Base-by-base conservation (phyloP, 2,888 invertebrate species). In the Synanthedon formicaeformis region DNA sequence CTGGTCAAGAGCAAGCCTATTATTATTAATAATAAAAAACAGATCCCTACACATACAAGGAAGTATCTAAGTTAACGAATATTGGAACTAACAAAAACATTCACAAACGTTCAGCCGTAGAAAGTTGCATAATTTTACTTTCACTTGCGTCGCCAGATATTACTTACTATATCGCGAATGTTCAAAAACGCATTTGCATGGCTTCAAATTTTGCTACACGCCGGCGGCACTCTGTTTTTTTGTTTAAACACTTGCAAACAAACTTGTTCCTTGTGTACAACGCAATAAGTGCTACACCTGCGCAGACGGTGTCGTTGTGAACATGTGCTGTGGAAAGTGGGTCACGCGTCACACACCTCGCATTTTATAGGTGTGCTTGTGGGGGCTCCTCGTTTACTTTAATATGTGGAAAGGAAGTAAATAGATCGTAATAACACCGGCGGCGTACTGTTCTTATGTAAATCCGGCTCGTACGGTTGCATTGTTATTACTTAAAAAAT, bases 101-200 rank as follows among this genome's bases (percentile, higher is more conserved):
- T 45, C 49, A 14, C 23, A 49, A 53, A 60, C 64, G 64, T 64
- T 63, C 68, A 61, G 60, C 64, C 61, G 73, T 81, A 81, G 85
- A 86, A 85, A 86, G 84, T 87, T 87, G 83, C 87, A 77, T 87
- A 85, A 87, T 79, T 75, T 78, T 65, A 83, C 87, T 85, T 87
- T 87, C 85, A 81, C 85, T 81, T 64, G 66, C 65, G 65, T 57
- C 61, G 64, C 58, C 67, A 66, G 62, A 78, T 81, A 76, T 81
- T 75, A 80, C 67, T 81, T 75, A 80, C 67, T 65, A 69, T 73
- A 75, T 79, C 75, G 78, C 75, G 66, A 73, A 71, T 71, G 73
- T 78, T 81, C 73, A 67, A 78, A 78, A 69, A 59, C 65, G 65
- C 65, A 77, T 83, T 80, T 79, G 74, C 82, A 79, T 78, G 67